These are phyloP conservation scores for Xanthostigma xanthostigma DNA, from an alignment of 2,888 invertebrate genomes.

Conservation along the genomic window DNA sequence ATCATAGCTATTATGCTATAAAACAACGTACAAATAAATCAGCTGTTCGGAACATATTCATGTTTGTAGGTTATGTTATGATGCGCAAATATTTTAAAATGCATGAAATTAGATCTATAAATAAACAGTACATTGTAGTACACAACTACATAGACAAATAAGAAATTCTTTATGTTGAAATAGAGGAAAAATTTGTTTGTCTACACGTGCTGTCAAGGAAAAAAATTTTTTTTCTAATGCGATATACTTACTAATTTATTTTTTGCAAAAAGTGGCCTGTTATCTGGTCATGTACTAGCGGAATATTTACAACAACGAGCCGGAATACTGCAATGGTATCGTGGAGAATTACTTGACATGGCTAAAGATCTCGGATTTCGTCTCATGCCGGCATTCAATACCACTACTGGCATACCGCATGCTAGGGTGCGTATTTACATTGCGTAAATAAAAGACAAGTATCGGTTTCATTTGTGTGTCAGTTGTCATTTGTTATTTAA, in stretches of 20 bases:
- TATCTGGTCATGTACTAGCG: constrained; percentile 85
- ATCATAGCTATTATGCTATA: too few species aligned
- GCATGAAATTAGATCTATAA: too few species aligned
- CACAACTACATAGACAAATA: too few species aligned
- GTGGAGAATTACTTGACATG: constrained; percentile 73
- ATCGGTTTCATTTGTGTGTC: neutral
- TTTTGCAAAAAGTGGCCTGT: constrained; percentile 48
- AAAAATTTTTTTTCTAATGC: constrained; percentile 1
- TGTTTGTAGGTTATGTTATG: too few species aligned
- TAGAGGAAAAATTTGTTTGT: too few species aligned
- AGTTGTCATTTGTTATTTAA: neutral
- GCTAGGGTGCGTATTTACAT: constrained; percentile 53
- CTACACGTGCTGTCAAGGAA: too few species aligned
- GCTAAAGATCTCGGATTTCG: constrained; percentile 87
- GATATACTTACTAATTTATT: constrained; percentile 14
- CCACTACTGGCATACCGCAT: constrained; percentile 92
- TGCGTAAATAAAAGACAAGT: neutral
- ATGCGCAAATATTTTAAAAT: too few species aligned
- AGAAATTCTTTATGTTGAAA: too few species aligned
- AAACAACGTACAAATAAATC: too few species aligned
- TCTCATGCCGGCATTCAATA: constrained; percentile 94
- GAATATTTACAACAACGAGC: constrained; percentile 63
- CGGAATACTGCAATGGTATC: constrained; percentile 67
- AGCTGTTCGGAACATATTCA: too few species aligned
- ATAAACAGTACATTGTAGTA: too few species aligned